phyloP scores from a whole-genome alignment of 2,888 invertebrate genomes.

The Caenorhabditis imperialis region DNA sequence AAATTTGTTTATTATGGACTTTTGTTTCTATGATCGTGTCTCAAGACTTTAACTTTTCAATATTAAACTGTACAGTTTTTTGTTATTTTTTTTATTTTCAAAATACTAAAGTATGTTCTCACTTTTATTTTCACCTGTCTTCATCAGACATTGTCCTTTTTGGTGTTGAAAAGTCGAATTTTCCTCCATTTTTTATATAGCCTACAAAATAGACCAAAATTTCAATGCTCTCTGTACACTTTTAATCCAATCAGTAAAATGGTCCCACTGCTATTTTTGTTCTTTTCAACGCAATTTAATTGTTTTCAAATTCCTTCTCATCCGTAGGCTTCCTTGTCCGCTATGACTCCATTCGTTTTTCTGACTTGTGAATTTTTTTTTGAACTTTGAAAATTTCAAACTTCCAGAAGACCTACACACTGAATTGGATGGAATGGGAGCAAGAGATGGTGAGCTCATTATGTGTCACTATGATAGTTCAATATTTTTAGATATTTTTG shows the following conservation, averaged over 20 bases:
- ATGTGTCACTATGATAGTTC: no score
- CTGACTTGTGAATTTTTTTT: not conserved
- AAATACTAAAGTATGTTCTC: no score
- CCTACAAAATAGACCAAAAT: not conserved
- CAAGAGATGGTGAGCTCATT: slow-evolving; percentile 28
- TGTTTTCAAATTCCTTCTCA: no score
- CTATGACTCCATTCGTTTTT: not conserved
- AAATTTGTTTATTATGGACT: no score
- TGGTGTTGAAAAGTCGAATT: not conserved
- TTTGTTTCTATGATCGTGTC: no score
- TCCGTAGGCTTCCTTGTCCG: no score
- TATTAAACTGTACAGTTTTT: no score
- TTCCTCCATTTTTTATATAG: not conserved
- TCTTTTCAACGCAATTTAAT: no score
- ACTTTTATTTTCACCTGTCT: slow-evolving; percentile 11
- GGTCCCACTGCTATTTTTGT: slow-evolving; percentile 17
- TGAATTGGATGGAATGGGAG: slow-evolving; percentile 41
- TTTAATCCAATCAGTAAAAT: slow-evolving; percentile 22
- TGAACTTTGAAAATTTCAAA: not conserved
- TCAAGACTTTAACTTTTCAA: no score
- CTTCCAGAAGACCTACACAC: slow-evolving; percentile 19
- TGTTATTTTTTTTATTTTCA: no score
- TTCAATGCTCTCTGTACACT: slow-evolving; percentile 21
- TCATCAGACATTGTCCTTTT: slow-evolving; percentile 8
- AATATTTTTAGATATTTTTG: no score